phyloP scores from a whole-genome alignment of 2,113 vertebrate genomes.

The Megalops atlanticus region DNA sequence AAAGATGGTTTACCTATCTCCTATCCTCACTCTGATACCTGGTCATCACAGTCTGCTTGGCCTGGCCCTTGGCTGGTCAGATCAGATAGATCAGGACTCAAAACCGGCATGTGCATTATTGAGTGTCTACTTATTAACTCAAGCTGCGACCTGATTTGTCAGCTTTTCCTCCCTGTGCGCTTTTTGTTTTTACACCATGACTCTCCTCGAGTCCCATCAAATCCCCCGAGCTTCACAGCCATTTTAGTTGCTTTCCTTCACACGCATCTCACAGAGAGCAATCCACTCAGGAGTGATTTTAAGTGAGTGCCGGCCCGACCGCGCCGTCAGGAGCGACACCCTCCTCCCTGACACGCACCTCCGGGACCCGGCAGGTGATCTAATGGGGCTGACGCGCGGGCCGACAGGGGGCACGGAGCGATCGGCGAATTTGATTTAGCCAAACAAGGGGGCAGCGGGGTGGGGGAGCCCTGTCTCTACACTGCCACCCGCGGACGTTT shows the following conservation, averaged over 20 bases:
- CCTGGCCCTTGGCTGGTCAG: background rate
- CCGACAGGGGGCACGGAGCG: slow-evolving; percentile 52
- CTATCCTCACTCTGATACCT: too few relatives aligned
- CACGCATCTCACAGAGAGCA: background rate
- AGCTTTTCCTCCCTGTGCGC: background rate
- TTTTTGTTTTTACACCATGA: background rate
- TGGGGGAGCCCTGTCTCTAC: slow-evolving; percentile 38
- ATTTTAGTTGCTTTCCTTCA: background rate
- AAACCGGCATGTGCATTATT: too few relatives aligned
- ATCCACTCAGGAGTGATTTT: background rate
- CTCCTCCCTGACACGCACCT: background rate
- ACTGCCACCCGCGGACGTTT: slow-evolving; percentile 40
- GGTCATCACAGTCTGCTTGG: background rate
- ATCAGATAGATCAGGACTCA: background rate
- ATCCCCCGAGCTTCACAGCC: background rate
- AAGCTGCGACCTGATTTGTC: background rate
- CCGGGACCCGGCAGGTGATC: slow-evolving; percentile 22
- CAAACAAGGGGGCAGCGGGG: slow-evolving; percentile 40
- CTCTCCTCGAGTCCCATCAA: background rate
- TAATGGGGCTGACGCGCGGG: slow-evolving; percentile 67
- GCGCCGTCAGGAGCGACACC: background rate
- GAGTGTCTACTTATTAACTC: too few relatives aligned
- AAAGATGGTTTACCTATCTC: background rate
- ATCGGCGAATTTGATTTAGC: slow-evolving; percentile 71
- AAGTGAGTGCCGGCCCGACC: background rate